Evolutionary conservation across 1,140 invertebrate genomes (phyloP).

Genomic region (Drosophila bipectinata): DNA sequence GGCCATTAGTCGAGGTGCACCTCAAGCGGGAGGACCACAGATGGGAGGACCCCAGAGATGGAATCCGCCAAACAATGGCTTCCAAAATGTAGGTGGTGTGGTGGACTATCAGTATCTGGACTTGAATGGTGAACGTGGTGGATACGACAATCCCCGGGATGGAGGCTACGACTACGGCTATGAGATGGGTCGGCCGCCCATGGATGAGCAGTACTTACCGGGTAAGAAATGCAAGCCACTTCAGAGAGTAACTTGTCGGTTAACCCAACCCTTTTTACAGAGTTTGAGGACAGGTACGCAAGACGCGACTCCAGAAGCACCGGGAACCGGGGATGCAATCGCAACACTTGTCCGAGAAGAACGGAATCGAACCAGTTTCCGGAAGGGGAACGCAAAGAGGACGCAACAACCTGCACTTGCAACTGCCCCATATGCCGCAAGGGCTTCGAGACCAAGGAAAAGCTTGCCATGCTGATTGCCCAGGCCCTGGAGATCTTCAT

Average conservation of each 20-base stretch:
- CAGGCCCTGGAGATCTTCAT: slow-evolving; percentile 53
- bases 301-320: not conserved
- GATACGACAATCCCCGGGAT: not conserved
- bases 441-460: slow-evolving; percentile 2
- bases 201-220: not conserved
- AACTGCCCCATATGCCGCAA: slow-evolving; percentile 19
- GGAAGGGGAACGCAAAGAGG: not conserved
- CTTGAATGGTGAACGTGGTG: slow-evolving; percentile 5
- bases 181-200: not conserved
- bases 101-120: slow-evolving; percentile 1
- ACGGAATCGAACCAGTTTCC: not conserved
- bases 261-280: not conserved
- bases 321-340: not conserved
- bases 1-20: slow-evolving; percentile 10
- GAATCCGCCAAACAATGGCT: not conserved
- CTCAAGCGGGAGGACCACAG: not conserved
- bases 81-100: not conserved
- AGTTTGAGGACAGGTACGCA: not conserved
- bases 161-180: not conserved
- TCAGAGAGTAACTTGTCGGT: not conserved
- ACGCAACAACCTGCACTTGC: slow-evolving; percentile 8
- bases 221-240: not conserved
- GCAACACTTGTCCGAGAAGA: not conserved
- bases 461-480: slow-evolving; percentile 30
- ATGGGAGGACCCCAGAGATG: not conserved